A percentile compares a stretch with the other conserved stretches of the same genome.
These are phyloP conservation scores for Micoletzkya japonica DNA, from an alignment of 2,888 invertebrate species.

Conservation along the genomic window DNA sequence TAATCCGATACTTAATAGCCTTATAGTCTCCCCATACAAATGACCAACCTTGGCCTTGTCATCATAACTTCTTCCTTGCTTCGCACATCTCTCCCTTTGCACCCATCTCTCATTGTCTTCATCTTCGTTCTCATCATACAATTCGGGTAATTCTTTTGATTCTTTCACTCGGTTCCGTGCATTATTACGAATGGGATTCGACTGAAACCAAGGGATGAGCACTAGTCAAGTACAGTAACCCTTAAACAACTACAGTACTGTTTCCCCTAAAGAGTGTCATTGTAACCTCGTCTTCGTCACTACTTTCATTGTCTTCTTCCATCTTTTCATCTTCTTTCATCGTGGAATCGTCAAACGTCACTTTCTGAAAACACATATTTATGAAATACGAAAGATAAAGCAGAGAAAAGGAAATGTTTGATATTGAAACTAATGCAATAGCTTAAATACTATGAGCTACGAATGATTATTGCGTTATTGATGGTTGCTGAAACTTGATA, in stretches of 20 bases:
- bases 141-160: slow-evolving; percentile 33
- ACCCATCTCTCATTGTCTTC: slow-evolving; percentile 70
- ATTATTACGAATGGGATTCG: background rate
- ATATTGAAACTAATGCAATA: too few relatives aligned
- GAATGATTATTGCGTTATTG: too few relatives aligned
- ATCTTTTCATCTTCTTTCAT: background rate
- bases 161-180: slow-evolving; percentile 6
- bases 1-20: background rate
- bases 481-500: too few relatives aligned
- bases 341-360: slow-evolving; percentile 1
- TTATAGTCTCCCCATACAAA: too few relatives aligned
- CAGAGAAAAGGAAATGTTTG: too few relatives aligned
- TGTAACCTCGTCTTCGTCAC: background rate
- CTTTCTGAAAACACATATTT: too few relatives aligned
- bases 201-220: background rate
- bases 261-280: too few relatives aligned
- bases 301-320: slow-evolving; percentile 1
- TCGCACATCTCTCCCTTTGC: slow-evolving; percentile 61
- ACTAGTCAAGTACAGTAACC: background rate
- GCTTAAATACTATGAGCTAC: too few relatives aligned
- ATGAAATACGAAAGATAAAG: too few relatives aligned
- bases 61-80: slow-evolving; percentile 30
- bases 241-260: background rate
- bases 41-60: background rate
- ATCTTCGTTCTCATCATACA: slow-evolving; percentile 71